These are phyloP conservation scores for Callimorpha dominula DNA, from an alignment of 2,888 invertebrate genomes.

Conservation along the genomic window DNA sequence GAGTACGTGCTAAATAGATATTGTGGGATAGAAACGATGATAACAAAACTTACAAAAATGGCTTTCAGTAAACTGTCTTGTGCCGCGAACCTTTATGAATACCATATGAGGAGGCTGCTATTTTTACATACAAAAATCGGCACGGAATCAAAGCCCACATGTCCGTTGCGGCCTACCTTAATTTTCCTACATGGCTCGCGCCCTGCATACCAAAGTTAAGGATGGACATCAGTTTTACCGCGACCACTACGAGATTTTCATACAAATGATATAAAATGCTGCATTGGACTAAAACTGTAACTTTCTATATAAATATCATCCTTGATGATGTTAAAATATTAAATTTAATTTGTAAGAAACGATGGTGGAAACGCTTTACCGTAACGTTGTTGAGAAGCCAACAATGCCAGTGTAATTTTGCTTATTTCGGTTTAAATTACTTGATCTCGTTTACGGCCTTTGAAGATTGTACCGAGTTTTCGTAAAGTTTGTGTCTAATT, in stretches of 20 bases:
- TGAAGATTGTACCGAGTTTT: conserved; percentile 83
- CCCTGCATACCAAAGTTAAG: conserved; percentile 76
- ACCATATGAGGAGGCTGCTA: conserved; percentile 72
- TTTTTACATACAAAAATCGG: conserved; percentile 78
- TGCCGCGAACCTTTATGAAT: conserved; percentile 72
- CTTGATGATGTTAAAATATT: conserved; percentile 64
- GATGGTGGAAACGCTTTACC: conserved; percentile 68
- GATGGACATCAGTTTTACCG: conserved; percentile 69
- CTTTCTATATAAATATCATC: conserved; percentile 51
- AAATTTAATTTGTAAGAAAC: conserved; percentile 68
- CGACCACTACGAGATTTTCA: conserved; percentile 68
- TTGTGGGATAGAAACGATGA: conserved; percentile 47
- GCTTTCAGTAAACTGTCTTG: conserved; percentile 65
- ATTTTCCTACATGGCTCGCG: conserved; percentile 75
- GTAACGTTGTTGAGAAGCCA: conserved; percentile 72
- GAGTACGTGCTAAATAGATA: conserved; percentile 40
- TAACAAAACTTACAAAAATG: conserved; percentile 60
- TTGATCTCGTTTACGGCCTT: conserved; percentile 84
- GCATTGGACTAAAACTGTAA: conserved; percentile 56
- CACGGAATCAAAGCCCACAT: conserved; percentile 81
- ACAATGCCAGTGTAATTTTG: conserved; percentile 80
- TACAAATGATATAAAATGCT: conserved; percentile 67
- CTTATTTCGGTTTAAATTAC: conserved; percentile 84
- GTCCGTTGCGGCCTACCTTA: conserved; percentile 79
- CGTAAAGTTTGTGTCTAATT: conserved; percentile 82